Percentiles rank a stretch among this genome's conserved stretches.
These are phyloP conservation scores for Ceratina japonica DNA, from an alignment of 1,140 invertebrate species.

Conservation along the genomic window DNA sequence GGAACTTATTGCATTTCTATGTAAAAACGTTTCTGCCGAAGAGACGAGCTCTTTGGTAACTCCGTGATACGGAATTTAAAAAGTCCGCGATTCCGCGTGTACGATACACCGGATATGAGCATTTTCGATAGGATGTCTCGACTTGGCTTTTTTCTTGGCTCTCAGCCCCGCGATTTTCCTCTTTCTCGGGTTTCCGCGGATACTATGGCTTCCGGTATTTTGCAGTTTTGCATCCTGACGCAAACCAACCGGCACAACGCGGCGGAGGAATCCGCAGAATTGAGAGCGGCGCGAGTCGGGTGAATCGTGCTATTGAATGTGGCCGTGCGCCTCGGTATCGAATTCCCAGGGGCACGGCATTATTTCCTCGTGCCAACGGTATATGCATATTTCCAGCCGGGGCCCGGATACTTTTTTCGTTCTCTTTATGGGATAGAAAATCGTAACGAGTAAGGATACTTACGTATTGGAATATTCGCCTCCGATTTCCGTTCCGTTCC, in stretches of 20 bases:
- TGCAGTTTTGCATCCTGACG: conserved; percentile 55
- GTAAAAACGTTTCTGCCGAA: neutral
- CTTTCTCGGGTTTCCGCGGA: conserved; percentile 37
- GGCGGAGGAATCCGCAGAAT: conserved; percentile 56
- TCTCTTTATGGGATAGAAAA: conserved; percentile 51
- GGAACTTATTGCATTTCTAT: neutral
- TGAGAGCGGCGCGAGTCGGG: conserved; percentile 53
- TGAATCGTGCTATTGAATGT: conserved; percentile 61
- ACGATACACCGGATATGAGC: neutral
- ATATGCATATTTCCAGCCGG: conserved; percentile 46
- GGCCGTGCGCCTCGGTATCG: conserved; percentile 52
- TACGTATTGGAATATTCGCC: conserved; percentile 33
- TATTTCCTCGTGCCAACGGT: conserved; percentile 50
- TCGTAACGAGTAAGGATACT: conserved; percentile 44
- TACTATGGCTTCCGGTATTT: conserved; percentile 58
- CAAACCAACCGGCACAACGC: conserved; percentile 11
- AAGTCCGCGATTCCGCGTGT: neutral
- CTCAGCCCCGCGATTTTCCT: conserved; percentile 32
- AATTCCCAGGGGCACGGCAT: conserved; percentile 55
- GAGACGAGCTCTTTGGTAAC: neutral
- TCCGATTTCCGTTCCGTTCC: conserved; percentile 24
- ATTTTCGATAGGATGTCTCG: conserved; percentile 8
- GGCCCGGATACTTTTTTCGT: conserved; percentile 46
- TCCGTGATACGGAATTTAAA: neutral
- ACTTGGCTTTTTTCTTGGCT: conserved; percentile 8